Evolutionary conservation across 2,797 vertebrate species (phyloP), one percentile per base, ranked within the genome.

Genomic region (Alectoris magna): DNA sequence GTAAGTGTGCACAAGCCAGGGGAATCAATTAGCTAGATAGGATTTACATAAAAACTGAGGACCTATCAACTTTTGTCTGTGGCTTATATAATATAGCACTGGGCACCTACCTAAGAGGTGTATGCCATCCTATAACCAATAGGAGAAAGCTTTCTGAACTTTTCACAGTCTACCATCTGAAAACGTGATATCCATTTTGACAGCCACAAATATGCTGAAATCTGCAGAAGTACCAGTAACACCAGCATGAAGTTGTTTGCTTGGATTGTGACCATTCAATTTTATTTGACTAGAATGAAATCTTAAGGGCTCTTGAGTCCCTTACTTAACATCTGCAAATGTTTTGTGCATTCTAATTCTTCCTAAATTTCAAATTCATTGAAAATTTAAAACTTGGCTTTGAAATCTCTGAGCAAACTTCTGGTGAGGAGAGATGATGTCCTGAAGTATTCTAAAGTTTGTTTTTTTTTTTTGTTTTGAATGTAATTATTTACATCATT

Each of bases 221-320:
- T 27, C 67, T 63, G 70, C 34, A 56, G 48, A 84, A 51, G 11
- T 13, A 22, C 24, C n/a, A 58, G 29, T 3, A 5, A 88, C 23
- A 73, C 4, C 11, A 90, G 24, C 3, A 17, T 6, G 24, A 59
- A 12, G 5, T 1, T 78, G 83, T 85, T 82, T 34, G 5, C 49
- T 23, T 41, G 11, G 10, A 66, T 10, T 74, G 23, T 63, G 43
- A 81, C 21, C 34, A 78, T 38, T 62, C 31, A 43, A 14, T 58
- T 81, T 77, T 23, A 81, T 49, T 71, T 82, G 24, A 74, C 21
- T 21, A 26, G 39, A 87, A 6, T 31, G 38, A 88, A 90, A 87
- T 53, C 53, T 38, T 26, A 80, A 73, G 64, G 31, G 36, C 23
- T 68, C 19, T 0, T 1, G 3, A 82, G 18, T 79, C 36, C 36